Evolutionary conservation across 2,797 vertebrate genomes (phyloP).

Genomic region (Bovichtus diacanthus): DNA sequence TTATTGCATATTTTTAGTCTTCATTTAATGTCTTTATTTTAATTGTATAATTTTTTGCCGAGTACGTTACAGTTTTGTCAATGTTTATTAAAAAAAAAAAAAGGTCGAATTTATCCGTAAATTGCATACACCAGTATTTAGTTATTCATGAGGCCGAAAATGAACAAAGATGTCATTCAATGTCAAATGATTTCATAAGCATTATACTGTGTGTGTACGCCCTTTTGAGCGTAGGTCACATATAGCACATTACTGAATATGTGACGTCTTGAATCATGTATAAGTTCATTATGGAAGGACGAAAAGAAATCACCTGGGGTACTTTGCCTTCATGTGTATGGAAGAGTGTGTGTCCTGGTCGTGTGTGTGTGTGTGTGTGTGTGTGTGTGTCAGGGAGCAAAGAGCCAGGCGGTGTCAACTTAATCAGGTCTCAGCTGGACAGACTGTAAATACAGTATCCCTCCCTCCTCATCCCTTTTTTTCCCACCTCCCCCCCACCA

Average conservation of each 20-base stretch:
- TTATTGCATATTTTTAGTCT: not conserved
- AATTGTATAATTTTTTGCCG: not conserved
- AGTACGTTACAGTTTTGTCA: not conserved
- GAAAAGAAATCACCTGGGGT: constrained; percentile 67
- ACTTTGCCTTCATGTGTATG: constrained; percentile 50
- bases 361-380: constrained; percentile 22
- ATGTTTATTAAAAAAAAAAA: not conserved
- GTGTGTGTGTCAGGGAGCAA: constrained; percentile 42
- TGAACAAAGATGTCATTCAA: constrained; percentile 17
- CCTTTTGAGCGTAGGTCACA: constrained; percentile 36
- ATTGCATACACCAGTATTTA: constrained; percentile 9
- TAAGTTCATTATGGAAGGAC: constrained; percentile 59
- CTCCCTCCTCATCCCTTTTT: constrained; percentile 25
- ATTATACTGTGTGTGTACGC: not conserved
- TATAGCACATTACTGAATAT: constrained; percentile 37
- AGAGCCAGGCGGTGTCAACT: constrained; percentile 56
- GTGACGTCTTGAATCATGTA: constrained; percentile 71
- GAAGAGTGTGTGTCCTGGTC: constrained; percentile 22
- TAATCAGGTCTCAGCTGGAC: constrained; percentile 81
- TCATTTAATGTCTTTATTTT: not conserved
- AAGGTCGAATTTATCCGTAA: not conserved
- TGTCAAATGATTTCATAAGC: constrained; percentile 4
- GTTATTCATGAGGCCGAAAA: constrained; percentile 6
- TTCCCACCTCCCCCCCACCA: constrained; percentile 5
- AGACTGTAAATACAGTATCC: constrained; percentile 82